Conservation (phyloP, 2,797 vertebrate genomes). For the Sebastiscus tertius region DNA sequence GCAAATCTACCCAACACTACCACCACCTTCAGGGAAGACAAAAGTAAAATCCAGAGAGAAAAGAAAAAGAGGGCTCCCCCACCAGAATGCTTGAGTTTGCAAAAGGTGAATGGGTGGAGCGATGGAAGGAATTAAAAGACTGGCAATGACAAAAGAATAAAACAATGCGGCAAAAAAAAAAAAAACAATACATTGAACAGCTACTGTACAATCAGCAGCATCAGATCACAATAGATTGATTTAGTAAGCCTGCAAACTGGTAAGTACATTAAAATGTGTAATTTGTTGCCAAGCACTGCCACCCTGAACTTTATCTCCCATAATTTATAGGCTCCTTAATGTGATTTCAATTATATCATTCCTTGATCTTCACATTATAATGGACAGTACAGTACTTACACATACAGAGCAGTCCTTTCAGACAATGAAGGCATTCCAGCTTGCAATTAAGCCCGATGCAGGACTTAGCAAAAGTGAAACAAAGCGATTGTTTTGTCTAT, state of each 20-base stretch:
- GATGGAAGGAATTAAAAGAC: neutral
- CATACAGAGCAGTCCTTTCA: neutral
- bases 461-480: constrained; percentile 32
- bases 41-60: neutral
- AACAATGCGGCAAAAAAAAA: neutral
- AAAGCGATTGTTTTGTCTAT: constrained; percentile 55
- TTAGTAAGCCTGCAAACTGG: neutral
- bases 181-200: neutral
- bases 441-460: constrained; percentile 30
- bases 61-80: neutral
- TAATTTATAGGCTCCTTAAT: constrained; percentile 17
- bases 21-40: neutral
- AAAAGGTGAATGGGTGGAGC: neutral
- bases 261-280: neutral
- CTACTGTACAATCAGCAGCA: neutral
- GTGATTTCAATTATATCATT: neutral
- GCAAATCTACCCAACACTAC: neutral
- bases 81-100: neutral
- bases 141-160: neutral
- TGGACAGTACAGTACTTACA: neutral
- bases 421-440: constrained; percentile 7
- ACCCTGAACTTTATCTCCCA: neutral
- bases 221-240: neutral
- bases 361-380: neutral
- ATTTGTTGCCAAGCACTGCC: constrained; percentile 11